phyloP scores from a whole-genome alignment of 2,888 invertebrate species.

The Drosophila longiperda region DNA sequence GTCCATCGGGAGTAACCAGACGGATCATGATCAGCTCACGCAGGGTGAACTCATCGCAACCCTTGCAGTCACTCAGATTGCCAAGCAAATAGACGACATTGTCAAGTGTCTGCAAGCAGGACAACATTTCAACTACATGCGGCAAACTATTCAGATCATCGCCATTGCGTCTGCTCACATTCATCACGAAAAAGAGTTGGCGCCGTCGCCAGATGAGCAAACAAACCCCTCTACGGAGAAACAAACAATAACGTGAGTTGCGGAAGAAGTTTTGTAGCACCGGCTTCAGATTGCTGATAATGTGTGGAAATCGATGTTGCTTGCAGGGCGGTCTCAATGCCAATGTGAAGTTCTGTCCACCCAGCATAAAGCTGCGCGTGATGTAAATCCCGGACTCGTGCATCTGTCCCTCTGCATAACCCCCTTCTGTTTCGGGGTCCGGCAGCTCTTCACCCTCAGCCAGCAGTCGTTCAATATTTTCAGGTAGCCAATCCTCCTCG shows the following conservation, averaged over 20 bases:
- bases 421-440: slow-evolving; percentile 21
- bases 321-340: slow-evolving; percentile 54
- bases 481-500: slow-evolving; percentile 77
- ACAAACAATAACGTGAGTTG: slow-evolving; percentile 69
- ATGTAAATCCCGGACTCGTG: slow-evolving; percentile 53
- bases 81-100: slow-evolving; percentile 73
- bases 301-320: slow-evolving; percentile 30
- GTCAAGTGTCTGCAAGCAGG: slow-evolving; percentile 70
- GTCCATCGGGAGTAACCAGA: slow-evolving; percentile 73
- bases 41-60: slow-evolving; percentile 62
- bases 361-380: slow-evolving; percentile 70
- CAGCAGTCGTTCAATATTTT: slow-evolving; percentile 74
- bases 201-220: slow-evolving; percentile 79
- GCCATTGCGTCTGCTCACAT: slow-evolving; percentile 69
- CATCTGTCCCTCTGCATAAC: slow-evolving; percentile 11
- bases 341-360: slow-evolving; percentile 75
- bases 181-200: slow-evolving; percentile 78
- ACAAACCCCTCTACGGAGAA: slow-evolving; percentile 64
- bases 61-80: slow-evolving; percentile 58
- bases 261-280: slow-evolving; percentile 71
- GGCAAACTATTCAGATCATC: slow-evolving; percentile 51
- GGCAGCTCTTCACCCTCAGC: slow-evolving; percentile 70
- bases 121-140: slow-evolving; percentile 68
- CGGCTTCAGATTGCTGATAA: slow-evolving; percentile 43
- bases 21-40: slow-evolving; percentile 76